phyloP scores from a whole-genome alignment of 2,797 vertebrate genomes.

The Poeciliopsis turneri region DNA sequence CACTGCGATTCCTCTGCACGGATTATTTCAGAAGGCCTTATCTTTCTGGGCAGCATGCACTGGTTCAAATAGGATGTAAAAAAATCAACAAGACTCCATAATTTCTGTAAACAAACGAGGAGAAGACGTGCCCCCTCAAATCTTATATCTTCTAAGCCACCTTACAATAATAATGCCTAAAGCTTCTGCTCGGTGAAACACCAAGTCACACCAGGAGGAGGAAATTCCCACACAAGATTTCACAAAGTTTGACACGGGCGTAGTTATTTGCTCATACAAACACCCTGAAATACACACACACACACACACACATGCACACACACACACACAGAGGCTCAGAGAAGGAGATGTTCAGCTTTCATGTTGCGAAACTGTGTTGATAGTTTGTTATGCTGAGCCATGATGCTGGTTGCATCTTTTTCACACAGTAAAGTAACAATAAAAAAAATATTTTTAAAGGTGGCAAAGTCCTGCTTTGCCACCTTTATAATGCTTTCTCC shows the following conservation, averaged over 20 bases:
- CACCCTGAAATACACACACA: not conserved
- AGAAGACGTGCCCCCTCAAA: constrained; percentile 10
- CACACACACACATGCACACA: not conserved
- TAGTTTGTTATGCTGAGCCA: constrained; percentile 42
- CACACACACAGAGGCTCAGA: not conserved
- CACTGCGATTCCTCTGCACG: not conserved
- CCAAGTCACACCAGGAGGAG: not conserved
- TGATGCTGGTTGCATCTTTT: constrained; percentile 48
- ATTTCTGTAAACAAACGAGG: not conserved
- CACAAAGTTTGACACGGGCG: constrained; percentile 3
- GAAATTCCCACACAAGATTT: constrained; percentile 7
- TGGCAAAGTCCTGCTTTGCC: constrained; percentile 42
- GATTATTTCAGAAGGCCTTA: constrained; percentile 5
- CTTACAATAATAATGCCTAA: constrained; percentile 18
- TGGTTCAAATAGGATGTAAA: not conserved
- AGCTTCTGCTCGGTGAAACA: constrained; percentile 13
- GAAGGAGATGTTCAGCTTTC: constrained; percentile 36
- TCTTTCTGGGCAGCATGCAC: not conserved
- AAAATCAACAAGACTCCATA: not conserved
- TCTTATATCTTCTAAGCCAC: constrained; percentile 8
- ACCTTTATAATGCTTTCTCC: constrained; percentile 27
- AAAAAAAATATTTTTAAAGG: constrained; percentile 35
- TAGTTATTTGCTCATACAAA: constrained; percentile 21
- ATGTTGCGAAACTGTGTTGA: constrained; percentile 52
- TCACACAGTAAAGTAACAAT: constrained; percentile 42